Conservation (phyloP, 2,888 invertebrate species). For the Lepeophtheirus nordmannii region DNA sequence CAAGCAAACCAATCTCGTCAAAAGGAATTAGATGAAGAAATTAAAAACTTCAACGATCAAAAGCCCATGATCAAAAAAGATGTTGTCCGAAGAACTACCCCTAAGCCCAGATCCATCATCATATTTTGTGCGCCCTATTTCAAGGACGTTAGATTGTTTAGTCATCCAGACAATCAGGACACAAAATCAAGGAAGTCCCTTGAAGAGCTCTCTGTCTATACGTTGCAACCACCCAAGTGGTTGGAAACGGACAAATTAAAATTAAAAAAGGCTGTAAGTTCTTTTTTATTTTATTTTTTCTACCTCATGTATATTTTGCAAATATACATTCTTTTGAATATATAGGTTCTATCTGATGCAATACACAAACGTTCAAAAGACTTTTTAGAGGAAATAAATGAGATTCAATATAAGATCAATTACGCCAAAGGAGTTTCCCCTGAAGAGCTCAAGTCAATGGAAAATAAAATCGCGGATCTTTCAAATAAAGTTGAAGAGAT, state of each 20-base stretch:
- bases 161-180: constrained; percentile 46
- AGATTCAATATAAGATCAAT: neutral
- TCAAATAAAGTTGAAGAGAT: neutral
- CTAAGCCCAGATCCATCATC: neutral
- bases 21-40: neutral
- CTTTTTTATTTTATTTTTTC: too few relatives aligned
- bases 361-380: neutral
- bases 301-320: too few relatives aligned
- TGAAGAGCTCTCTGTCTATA: constrained; percentile 30
- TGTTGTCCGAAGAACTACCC: neutral
- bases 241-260: constrained; percentile 5
- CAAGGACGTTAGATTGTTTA: constrained; percentile 43
- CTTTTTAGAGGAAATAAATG: constrained; percentile 7
- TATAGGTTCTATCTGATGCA: neutral
- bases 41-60: neutral
- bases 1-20: constrained; percentile 6
- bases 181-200: constrained; percentile 37
- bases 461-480: neutral
- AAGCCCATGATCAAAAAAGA: neutral
- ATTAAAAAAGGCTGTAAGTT: neutral
- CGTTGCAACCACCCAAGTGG: constrained; percentile 1
- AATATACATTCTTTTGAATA: neutral
- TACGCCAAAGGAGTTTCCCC: neutral
- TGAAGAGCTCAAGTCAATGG: neutral
- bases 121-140: constrained; percentile 47